phyloP scores from a whole-genome alignment of 2,113 vertebrate species.

The Stictonetta naevosa region DNA sequence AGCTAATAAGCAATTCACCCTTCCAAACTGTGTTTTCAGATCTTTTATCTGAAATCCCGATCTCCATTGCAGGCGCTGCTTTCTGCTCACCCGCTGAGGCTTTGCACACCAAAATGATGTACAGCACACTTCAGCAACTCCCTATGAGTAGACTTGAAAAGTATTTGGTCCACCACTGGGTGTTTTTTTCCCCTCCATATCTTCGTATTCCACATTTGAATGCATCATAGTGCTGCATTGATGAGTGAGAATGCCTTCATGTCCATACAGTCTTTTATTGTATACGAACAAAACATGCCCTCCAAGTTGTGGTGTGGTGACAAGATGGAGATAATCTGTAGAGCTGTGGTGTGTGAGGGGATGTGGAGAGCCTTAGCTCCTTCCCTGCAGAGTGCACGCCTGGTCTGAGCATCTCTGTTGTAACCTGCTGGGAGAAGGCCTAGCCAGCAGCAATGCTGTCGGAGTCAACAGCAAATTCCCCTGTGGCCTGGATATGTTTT shows the following conservation, averaged over 20 bases:
- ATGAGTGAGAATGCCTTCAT: not conserved
- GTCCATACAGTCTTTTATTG: not conserved
- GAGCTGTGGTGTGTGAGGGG: not conserved
- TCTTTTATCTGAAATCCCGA: constrained; percentile 58
- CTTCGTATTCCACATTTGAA: not conserved
- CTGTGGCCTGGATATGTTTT: not conserved
- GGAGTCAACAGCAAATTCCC: not conserved
- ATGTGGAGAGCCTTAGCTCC: not conserved
- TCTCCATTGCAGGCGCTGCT: not conserved
- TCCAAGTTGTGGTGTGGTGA: not conserved
- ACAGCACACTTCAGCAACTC: not conserved
- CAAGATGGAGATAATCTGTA: not conserved
- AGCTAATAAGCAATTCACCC: constrained; percentile 62
- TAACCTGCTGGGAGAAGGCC: not conserved
- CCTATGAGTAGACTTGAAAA: not conserved
- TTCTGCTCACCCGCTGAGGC: constrained; percentile 23
- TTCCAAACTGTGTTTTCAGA: constrained; percentile 46
- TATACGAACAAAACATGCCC: not conserved
- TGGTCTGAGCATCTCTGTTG: not conserved
- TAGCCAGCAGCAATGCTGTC: not conserved
- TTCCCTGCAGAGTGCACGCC: not conserved
- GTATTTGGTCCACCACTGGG: not conserved
- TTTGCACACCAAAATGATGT: constrained; percentile 2
- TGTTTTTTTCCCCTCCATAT: not conserved
- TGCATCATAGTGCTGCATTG: not conserved